Percentiles rank a stretch among this genome's conserved stretches.
These are phyloP conservation scores for Polylopha cassiicola DNA, from an alignment of 2,888 invertebrate species.

Conservation along the genomic window DNA sequence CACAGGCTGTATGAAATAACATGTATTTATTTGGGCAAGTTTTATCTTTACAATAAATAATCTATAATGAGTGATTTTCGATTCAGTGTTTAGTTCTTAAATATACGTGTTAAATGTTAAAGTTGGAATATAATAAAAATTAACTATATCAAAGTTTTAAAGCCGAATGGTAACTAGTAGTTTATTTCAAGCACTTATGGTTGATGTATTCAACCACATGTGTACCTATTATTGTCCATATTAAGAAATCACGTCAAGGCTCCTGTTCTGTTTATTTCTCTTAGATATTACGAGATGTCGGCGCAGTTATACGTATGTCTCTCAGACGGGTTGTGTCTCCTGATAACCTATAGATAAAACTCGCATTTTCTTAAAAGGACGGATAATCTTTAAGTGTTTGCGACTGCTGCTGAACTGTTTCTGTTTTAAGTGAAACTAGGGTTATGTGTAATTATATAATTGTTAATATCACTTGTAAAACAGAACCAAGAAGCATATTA, in stretches of 20 bases:
- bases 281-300: constrained; percentile 32
- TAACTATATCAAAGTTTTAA: too few relatives aligned
- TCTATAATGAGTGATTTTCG: too few relatives aligned
- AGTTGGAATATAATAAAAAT: too few relatives aligned
- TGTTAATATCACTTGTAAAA: constrained; percentile 28
- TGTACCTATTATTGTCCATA: constrained; percentile 39
- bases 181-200: too few relatives aligned
- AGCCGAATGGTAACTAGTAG: too few relatives aligned
- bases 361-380: constrained; percentile 25
- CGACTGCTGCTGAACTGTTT: constrained; percentile 32
- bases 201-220: constrained; percentile 5
- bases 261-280: constrained; percentile 32
- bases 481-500: constrained; percentile 25
- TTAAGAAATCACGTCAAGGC: constrained; percentile 51
- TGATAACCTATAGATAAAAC: constrained; percentile 59
- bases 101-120: too few relatives aligned
- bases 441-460: constrained; percentile 39
- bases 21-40: too few relatives aligned
- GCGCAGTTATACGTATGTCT: constrained; percentile 37
- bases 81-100: too few relatives aligned
- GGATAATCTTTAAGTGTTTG: constrained; percentile 20
- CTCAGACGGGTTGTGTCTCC: constrained; percentile 30
- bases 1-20: too few relatives aligned
- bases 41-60: too few relatives aligned
- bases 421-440: constrained; percentile 29